Conservation (phyloP, 2,797 vertebrate genomes). For the Astyanax mexicanus region DNA sequence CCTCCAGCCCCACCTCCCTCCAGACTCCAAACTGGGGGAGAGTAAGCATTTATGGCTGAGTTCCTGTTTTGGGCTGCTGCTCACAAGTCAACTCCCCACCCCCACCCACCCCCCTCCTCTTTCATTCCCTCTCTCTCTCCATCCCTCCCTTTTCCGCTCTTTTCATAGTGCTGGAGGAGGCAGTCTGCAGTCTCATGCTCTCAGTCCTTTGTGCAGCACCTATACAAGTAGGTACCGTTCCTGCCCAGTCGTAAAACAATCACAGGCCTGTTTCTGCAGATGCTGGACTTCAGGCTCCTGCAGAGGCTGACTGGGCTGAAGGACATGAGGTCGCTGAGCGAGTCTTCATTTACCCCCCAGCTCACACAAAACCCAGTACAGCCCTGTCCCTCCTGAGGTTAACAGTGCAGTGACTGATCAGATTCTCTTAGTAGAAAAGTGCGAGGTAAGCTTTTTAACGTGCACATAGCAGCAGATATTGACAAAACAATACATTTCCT, state of each 20-base stretch:
- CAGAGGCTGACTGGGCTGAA: slow-evolving; percentile 40
- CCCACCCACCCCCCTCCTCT: slow-evolving; percentile 70
- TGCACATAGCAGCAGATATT: neutral
- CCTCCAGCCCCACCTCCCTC: slow-evolving; percentile 79
- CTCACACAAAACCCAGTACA: neutral
- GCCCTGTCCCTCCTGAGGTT: neutral
- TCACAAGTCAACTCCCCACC: slow-evolving; percentile 66
- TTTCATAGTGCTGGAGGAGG: slow-evolving; percentile 85
- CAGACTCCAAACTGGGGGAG: slow-evolving; percentile 83
- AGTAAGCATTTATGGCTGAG: slow-evolving; percentile 90
- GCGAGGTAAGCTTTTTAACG: neutral
- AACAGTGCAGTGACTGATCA: neutral
- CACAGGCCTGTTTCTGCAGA: slow-evolving; percentile 81
- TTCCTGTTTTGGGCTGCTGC: slow-evolving; percentile 87
- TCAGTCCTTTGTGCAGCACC: slow-evolving; percentile 83
- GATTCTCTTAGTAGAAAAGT: neutral
- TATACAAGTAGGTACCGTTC: slow-evolving; percentile 89
- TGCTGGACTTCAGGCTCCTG: slow-evolving; percentile 79
- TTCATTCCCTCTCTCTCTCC: slow-evolving; percentile 74
- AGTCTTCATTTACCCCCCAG: neutral
- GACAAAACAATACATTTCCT: neutral
- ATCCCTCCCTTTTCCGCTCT: slow-evolving; percentile 74
- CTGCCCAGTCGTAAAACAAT: slow-evolving; percentile 90
- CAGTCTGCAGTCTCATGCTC: slow-evolving; percentile 83
- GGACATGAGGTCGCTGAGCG: slow-evolving; percentile 69